phyloP scores from a whole-genome alignment of 1,140 invertebrate genomes.

The Magallana ariakensis region DNA sequence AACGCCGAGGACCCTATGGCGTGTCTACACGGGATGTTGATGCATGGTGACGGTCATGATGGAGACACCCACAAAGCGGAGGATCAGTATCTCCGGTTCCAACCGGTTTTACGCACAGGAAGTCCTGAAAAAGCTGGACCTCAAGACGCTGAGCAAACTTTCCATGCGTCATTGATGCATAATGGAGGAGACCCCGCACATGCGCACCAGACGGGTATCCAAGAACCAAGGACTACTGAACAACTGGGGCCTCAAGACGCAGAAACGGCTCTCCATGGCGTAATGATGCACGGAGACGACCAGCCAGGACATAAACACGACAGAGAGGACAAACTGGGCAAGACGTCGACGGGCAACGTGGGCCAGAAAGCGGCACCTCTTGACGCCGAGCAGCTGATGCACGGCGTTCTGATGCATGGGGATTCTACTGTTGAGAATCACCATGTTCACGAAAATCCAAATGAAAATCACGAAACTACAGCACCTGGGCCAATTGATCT shows the following conservation, averaged over 20 bases:
- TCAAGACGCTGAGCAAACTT: slow-evolving; percentile 60
- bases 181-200: slow-evolving; percentile 59
- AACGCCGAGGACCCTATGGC: slow-evolving; percentile 54
- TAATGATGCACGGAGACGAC: slow-evolving; percentile 68
- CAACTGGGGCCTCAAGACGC: slow-evolving; percentile 57
- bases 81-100: slow-evolving; percentile 61
- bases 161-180: slow-evolving; percentile 70
- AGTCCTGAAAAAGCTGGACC: slow-evolving; percentile 55
- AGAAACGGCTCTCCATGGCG: slow-evolving; percentile 63
- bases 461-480: not conserved
- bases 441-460: slow-evolving; percentile 49
- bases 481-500: slow-evolving; percentile 43
- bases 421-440: slow-evolving; percentile 47
- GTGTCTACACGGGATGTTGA: slow-evolving; percentile 68
- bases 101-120: slow-evolving; percentile 53
- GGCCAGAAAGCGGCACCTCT: slow-evolving; percentile 31
- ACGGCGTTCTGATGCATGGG: slow-evolving; percentile 68
- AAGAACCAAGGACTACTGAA: slow-evolving; percentile 22
- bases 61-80: slow-evolving; percentile 64
- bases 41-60: slow-evolving; percentile 64
- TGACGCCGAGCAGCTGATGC: slow-evolving; percentile 60
- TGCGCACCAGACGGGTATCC: slow-evolving; percentile 47
- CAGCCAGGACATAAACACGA: slow-evolving; percentile 56
- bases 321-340: slow-evolving; percentile 44
- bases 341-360: not conserved